Evolutionary conservation across 2,888 invertebrate species (phyloP).

Genomic region (Pyrochroa serraticornis): DNA sequence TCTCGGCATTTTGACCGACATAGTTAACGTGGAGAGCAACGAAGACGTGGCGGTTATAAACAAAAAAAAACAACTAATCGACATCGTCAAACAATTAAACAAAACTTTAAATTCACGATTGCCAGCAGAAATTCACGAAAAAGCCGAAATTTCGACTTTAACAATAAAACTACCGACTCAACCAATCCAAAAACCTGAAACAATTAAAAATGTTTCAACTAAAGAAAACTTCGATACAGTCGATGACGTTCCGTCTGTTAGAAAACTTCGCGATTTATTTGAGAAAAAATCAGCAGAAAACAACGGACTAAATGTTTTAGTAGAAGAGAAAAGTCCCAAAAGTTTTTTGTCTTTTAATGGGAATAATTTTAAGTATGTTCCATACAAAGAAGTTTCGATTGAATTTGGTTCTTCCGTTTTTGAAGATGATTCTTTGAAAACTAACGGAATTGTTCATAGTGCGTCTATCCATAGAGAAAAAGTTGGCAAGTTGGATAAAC

Average conservation of each 20-base stretch:
- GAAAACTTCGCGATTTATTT: conserved; percentile 7
- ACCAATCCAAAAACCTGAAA: background rate
- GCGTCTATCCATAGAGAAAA: background rate
- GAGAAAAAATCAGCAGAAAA: conserved; percentile 4
- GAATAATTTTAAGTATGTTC: conserved; percentile 8
- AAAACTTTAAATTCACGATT: conserved; percentile 5
- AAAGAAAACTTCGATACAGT: background rate
- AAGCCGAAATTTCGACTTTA: background rate
- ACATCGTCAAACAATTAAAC: conserved; percentile 5
- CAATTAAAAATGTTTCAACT: background rate
- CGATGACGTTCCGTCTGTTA: conserved; percentile 4
- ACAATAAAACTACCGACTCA: background rate
- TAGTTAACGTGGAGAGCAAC: conserved; percentile 4
- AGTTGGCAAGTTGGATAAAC: no score
- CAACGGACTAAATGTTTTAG: background rate
- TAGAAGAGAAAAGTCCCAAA: background rate
- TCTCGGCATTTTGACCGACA: conserved; percentile 6
- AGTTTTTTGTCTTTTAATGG: conserved; percentile 4
- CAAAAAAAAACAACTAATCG: conserved; percentile 9
- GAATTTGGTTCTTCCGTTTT: no score
- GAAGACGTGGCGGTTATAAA: background rate
- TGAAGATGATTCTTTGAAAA: background rate
- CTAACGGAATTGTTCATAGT: background rate
- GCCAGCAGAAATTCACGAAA: background rate
- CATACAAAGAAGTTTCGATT: background rate